Percentiles rank a stretch among this genome's conserved stretches.
Conservation (phyloP, 2,797 vertebrate genomes). For the Chanos chanos region DNA sequence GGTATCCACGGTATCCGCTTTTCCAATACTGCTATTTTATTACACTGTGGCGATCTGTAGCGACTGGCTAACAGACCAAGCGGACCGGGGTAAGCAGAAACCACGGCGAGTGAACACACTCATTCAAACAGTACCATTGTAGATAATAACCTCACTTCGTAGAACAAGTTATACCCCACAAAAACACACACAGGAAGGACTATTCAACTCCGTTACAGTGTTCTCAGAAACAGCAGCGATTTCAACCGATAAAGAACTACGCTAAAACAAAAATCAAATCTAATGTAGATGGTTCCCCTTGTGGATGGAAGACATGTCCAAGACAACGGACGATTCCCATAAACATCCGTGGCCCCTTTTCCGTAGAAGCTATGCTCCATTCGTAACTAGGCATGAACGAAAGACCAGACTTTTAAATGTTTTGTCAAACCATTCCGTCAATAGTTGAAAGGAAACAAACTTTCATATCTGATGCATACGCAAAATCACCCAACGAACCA, state of each 20-base stretch:
- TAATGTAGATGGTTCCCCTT: slow-evolving; percentile 18
- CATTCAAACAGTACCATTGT: slow-evolving; percentile 28
- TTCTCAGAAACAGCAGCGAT: slow-evolving; percentile 62
- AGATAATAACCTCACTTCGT: slow-evolving; percentile 16
- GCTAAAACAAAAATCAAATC: slow-evolving; percentile 34
- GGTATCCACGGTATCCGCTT: no score
- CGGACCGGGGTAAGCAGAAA: no score
- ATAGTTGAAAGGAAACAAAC: not conserved
- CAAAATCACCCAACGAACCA: no score
- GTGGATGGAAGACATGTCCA: slow-evolving; percentile 54
- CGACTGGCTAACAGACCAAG: no score
- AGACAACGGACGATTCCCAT: slow-evolving; percentile 4
- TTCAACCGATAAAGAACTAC: slow-evolving; percentile 38
- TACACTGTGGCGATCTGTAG: no score
- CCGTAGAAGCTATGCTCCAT: no score
- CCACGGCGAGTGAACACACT: slow-evolving; percentile 10
- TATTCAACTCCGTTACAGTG: slow-evolving; percentile 51
- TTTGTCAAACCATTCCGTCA: no score
- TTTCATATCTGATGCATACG: not conserved
- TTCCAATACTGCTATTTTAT: no score
- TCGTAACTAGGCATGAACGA: not conserved
- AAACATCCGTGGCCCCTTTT: slow-evolving; percentile 61
- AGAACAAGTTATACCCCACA: not conserved
- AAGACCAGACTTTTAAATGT: not conserved
- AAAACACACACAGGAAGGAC: slow-evolving; percentile 38